Conservation (phyloP, 2,888 invertebrate species). For the Leptopilina syphax region DNA sequence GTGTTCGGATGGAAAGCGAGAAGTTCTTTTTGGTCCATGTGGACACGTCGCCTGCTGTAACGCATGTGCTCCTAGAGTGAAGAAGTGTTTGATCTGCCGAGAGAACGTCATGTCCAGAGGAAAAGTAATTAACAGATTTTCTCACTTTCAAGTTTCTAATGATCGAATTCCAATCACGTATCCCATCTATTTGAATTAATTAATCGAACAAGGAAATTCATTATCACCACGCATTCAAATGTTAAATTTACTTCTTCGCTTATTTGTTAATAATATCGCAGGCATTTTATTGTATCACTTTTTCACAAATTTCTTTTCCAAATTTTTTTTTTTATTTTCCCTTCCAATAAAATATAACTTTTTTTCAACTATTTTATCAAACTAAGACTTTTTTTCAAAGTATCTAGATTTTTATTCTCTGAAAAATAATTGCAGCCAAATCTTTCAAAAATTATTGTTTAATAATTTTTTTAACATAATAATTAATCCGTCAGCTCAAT, state of each 20-base stretch:
- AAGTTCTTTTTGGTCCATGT: constrained; percentile 93
- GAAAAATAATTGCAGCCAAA: no score
- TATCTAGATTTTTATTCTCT: no score
- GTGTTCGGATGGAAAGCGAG: constrained; percentile 94
- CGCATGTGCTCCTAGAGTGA: constrained; percentile 91
- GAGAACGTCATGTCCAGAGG: constrained; percentile 88
- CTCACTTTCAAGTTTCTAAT: constrained; percentile 17
- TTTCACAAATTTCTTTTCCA: no score
- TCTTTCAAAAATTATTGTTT: no score
- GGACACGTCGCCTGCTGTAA: constrained; percentile 96
- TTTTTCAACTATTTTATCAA: no score
- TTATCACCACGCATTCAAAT: background rate
- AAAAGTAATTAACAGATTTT: constrained; percentile 79
- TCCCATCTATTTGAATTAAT: constrained; percentile 11
- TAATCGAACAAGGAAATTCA: constrained; percentile 33
- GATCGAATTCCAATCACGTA: constrained; percentile 37
- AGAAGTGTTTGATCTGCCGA: constrained; percentile 96
- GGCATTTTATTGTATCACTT: no score
- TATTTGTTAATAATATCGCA: background rate
- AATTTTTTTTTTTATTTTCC: no score
- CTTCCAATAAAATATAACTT: no score
- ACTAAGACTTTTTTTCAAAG: no score
- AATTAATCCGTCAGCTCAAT: no score
- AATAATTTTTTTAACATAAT: no score
- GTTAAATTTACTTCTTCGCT: background rate